Percentiles rank a stretch among this genome's conserved stretches.
Evolutionary conservation across 2,888 invertebrate genomes (phyloP).

Genomic region (Pyrrhosoma nymphula): DNA sequence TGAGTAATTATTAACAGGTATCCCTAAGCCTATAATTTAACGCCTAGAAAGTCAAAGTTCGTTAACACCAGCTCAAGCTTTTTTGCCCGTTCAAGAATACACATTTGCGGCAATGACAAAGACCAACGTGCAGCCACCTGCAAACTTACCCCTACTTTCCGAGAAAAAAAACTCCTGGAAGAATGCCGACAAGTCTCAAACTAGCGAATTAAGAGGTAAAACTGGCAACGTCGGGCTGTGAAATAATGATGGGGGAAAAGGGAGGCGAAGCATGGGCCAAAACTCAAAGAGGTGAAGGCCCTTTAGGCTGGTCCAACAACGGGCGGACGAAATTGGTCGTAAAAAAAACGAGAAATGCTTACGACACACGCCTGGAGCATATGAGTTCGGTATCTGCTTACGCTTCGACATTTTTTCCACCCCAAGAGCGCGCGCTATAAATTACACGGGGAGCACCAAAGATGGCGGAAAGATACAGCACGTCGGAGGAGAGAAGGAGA

Average conservation of each 20-base stretch:
- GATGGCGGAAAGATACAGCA: constrained; percentile 27
- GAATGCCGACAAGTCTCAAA: neutral
- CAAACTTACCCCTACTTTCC: neutral
- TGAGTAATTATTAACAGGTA: neutral
- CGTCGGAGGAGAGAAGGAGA: neutral
- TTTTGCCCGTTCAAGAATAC: neutral
- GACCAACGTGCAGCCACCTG: neutral
- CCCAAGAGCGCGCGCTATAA: neutral
- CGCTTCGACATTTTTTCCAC: constrained; percentile 27
- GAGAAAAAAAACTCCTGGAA: neutral
- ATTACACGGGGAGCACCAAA: constrained; percentile 5
- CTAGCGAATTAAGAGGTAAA: neutral
- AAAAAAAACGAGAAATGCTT: constrained; percentile 22
- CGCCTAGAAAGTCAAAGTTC: neutral
- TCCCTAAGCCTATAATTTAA: neutral
- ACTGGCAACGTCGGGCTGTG: neutral
- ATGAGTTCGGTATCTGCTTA: neutral
- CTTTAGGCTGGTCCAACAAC: constrained; percentile 55
- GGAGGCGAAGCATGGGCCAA: neutral
- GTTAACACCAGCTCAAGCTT: neutral
- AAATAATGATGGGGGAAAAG: neutral
- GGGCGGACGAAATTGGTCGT: constrained; percentile 13
- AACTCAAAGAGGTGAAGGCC: constrained; percentile 62
- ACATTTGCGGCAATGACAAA: neutral
- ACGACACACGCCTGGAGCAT: constrained; percentile 5